A percentile compares a stretch with the other conserved stretches of the same genome.
phyloP scores from a whole-genome alignment of 1,140 invertebrate genomes.

The Rhyzopertha dominica region DNA sequence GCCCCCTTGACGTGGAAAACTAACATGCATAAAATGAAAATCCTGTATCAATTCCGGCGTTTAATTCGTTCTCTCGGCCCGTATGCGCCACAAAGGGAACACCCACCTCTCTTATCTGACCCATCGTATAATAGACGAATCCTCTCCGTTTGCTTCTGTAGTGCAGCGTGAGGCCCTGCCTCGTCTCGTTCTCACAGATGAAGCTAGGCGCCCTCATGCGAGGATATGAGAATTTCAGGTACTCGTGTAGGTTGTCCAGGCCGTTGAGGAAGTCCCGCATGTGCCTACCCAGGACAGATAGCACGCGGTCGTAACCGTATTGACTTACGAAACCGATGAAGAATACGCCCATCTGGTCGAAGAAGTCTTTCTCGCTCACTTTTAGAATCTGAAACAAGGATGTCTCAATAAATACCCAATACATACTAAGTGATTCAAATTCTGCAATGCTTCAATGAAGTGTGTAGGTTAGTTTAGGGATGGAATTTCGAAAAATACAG shows the following conservation, averaged over 20 bases:
- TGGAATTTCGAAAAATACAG: too few species aligned
- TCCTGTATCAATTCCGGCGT: too few species aligned
- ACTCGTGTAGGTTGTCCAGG: slow-evolving; percentile 95
- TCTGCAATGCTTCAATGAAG: too few species aligned
- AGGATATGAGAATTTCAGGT: slow-evolving; percentile 94
- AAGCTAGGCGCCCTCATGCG: slow-evolving; percentile 90
- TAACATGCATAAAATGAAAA: too few species aligned
- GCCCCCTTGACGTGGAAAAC: too few species aligned
- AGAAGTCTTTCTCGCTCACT: slow-evolving; percentile 79
- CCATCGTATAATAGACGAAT: slow-evolving; percentile 95
- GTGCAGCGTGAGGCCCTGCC: slow-evolving; percentile 85
- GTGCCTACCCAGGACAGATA: slow-evolving; percentile 84
- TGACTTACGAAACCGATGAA: slow-evolving; percentile 90
- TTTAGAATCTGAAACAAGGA: slow-evolving; percentile 74
- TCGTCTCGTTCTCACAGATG: slow-evolving; percentile 92
- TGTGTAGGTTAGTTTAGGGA: too few species aligned
- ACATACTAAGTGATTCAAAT: too few species aligned
- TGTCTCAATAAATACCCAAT: too few species aligned
- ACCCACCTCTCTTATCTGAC: slow-evolving; percentile 80
- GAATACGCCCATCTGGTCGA: slow-evolving; percentile 85
- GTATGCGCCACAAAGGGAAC: not conserved
- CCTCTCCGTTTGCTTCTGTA: slow-evolving; percentile 88
- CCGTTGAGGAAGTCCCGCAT: slow-evolving; percentile 95
- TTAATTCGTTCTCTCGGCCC: too few species aligned
- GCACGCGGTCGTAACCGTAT: slow-evolving; percentile 88